Base-by-base conservation (phyloP, 2,888 invertebrate species). In the Ecdyonurus torrentis region DNA sequence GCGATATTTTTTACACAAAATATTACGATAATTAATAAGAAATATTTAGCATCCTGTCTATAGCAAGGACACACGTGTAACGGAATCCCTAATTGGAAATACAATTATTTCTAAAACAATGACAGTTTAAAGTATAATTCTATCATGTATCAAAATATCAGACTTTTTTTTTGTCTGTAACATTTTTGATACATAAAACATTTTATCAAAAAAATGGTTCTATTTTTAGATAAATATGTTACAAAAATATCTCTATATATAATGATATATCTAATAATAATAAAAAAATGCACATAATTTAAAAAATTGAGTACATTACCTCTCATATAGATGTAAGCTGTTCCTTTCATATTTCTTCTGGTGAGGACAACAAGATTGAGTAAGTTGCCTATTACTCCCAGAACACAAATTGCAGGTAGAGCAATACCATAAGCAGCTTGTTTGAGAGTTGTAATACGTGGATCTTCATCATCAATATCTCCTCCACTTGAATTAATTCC, bases 311-410 rank as follows among this genome's bases (percentile, higher is more conserved):
- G 23, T 61, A 65, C 75, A 81, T 79, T 71, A 86, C 86, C 85
- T 74, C 85, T 75, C 85, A 86, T 86, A 75, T 87, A 89, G 72
- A 87, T 83, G 73, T 89, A 89, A 53, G 89, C 89, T 0, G 86
- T 85, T 55, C 87, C 87, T 68, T 86, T 82, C 82, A 89, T 85
- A 69, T 87, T 86, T 66, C 84, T 82, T 65, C 87, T 79, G 53
- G 87, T 87, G 65, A 90, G 79, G 22, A 90, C 89, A 68, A 88
- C 78, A 67, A 90, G 77, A 75, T 89, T 90, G 67, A 90, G 79
- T 53, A 87, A 78, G 74, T 90, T 89, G 58, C 89, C 89, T 63
- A 87, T 77, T 69, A 90, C 86, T 59, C 88, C 88, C 65, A 86
- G 76, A 64, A 81, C 76, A 71, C 86, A 87, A 69, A 88, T 84